Base-by-base conservation (phyloP, 1,140 invertebrate species). In the Drosophila punjabiensis region DNA sequence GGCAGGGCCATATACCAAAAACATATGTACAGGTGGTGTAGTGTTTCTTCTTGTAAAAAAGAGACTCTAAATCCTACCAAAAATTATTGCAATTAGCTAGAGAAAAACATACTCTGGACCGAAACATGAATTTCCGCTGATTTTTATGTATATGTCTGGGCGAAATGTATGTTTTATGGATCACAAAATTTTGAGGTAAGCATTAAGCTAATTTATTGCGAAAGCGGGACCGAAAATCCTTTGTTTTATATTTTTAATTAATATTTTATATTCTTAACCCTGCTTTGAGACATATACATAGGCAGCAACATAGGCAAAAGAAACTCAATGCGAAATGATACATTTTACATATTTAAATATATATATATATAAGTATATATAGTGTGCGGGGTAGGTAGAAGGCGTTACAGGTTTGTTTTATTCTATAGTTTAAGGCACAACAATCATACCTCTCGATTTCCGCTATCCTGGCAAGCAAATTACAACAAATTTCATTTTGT, bases 381-480 rank as follows among this genome's bases (percentile, higher is more conserved):
- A 48, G 71, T 74, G 68, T 37, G 48, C 18, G 35, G 28, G 30
- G 45, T 39, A 56, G 37, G 55, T 96, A 96, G 81, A 81, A 61
- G 53, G 45, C 79, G 37, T 66, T 53, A 79, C 33, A 81, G 69
- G 37, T 76, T 67, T 50, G 32, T 32, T 74, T 66, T 84, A 78
- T 60, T 65, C 28, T 68, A 41, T 82, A 79, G 63, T 62, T 82
- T 58, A 39, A 68, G 80, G 81, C 79, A 80, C 86, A 89, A 70
- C 87, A 86, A 81, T 92, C 89, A 93, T 93, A 93, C 85, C 89
- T 93, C 88, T 92, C 84, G 81, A 85, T 92, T 91, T 93, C 92
- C 92, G 92, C 92, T 93, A 93, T 93, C 92, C 92, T 93, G 92
- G 80, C 81, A 93, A 91, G 82, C 84, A 93, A 92, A 87, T 92